Evolutionary conservation across 2,113 vertebrate genomes (phyloP), one percentile per base, ranked within the genome.

Genomic region (Okapia johnstoni): DNA sequence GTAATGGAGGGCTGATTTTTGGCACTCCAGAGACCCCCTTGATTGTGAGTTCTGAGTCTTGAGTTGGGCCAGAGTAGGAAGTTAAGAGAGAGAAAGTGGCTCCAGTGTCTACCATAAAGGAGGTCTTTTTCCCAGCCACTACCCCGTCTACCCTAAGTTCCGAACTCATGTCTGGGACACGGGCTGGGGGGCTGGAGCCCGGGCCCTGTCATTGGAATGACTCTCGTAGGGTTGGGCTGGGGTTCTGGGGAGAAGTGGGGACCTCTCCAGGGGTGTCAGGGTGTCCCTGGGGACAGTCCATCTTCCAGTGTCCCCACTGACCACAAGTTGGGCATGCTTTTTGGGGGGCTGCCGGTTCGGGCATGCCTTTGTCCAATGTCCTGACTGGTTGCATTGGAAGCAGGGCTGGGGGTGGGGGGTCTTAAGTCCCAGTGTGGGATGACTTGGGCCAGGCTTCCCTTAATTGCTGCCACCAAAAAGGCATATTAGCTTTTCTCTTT

Each of bases 121-220:
- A 76, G 11, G 12, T 43, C 40, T 76, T 26, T 43, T 76, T 43
- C 40, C 21, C 6, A 1, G 70, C 70, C 70, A 76, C 21, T 26
- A 40, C 6, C 23, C 40, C 23, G 6, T 43, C 40, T 43, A 43
- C 36, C 70, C 70, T 43, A 76, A 76, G 70, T 43, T 43, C 40
- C 25, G 70, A 43, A 23, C 70, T 76, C 6, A 3, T 46, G 23
- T 25, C 70, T 0, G 0, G 23, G 40, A 43, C 21, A 25, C 3
- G 23, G 23, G 23, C 70, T 6, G 0, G 19, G 33, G 17, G 63
- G n/a, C n/a, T 70, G n/a, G n/a, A 70, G 36, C 19, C 19, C n/a
- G 19, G 63, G 63, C 63, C 63, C 52, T 10, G 2, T 70, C 63
- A 70, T 36, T 70, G 9, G n/a, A 70, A 36, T 21, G 36, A 70